phyloP scores from a whole-genome alignment of 2,888 invertebrate species.

The Lobophora halterata region DNA sequence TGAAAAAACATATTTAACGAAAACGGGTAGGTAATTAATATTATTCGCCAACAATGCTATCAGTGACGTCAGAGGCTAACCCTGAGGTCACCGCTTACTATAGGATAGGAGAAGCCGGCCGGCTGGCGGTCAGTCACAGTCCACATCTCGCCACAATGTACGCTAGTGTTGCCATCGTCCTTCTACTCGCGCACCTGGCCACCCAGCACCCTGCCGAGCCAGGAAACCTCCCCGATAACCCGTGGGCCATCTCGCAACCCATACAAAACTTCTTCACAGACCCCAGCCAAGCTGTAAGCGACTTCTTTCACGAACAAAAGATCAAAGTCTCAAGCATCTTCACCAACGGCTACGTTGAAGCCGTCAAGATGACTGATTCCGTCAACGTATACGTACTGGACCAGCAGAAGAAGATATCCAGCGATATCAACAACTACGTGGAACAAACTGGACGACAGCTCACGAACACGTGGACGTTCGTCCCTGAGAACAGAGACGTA shows the following conservation, averaged over 20 bases:
- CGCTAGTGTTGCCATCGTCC: slow-evolving; percentile 8
- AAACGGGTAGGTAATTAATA: too few relatives aligned
- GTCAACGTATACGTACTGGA: slow-evolving; percentile 53
- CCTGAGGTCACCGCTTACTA: slow-evolving; percentile 22
- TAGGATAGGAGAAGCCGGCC: background rate
- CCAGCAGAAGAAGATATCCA: slow-evolving; percentile 49
- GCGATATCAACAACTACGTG: slow-evolving; percentile 52
- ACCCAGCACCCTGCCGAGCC: slow-evolving; percentile 6
- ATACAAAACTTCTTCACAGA: slow-evolving; percentile 31
- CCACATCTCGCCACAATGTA: slow-evolving; percentile 12
- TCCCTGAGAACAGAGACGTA: slow-evolving; percentile 34
- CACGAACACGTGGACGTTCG: slow-evolving; percentile 47
- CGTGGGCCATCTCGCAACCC: slow-evolving; percentile 11
- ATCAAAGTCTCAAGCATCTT: slow-evolving; percentile 47
- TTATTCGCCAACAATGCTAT: slow-evolving; percentile 18
- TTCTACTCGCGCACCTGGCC: slow-evolving; percentile 14
- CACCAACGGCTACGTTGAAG: slow-evolving; percentile 35
- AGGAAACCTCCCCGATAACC: background rate
- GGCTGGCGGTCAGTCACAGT: slow-evolving; percentile 9
- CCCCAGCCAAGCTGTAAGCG: slow-evolving; percentile 24
- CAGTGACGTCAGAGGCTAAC: slow-evolving; percentile 29
- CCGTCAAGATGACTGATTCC: slow-evolving; percentile 44
- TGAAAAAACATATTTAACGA: too few relatives aligned
- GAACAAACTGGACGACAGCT: slow-evolving; percentile 49
- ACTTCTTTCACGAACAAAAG: slow-evolving; percentile 37